Percentiles rank a stretch among this genome's conserved stretches.
Conservation (phyloP, 2,888 invertebrate species). For the Oeneis ivallda region DNA sequence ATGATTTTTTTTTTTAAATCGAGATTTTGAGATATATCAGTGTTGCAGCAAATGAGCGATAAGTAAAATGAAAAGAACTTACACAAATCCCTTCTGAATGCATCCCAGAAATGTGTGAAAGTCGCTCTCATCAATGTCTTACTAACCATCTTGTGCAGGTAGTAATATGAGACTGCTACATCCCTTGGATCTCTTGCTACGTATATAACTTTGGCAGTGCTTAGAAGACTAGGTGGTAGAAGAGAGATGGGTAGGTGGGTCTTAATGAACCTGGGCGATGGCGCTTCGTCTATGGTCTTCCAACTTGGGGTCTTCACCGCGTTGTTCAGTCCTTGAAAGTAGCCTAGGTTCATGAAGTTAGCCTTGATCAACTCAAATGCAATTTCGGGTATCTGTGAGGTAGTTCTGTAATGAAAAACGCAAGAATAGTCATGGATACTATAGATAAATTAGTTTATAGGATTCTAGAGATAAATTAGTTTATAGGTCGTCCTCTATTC, state of each 20-base stretch:
- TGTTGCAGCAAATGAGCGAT: not conserved
- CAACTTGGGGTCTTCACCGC: slow-evolving; percentile 63
- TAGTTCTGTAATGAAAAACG: slow-evolving; percentile 51
- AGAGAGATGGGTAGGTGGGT: slow-evolving; percentile 84
- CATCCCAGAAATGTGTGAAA: slow-evolving; percentile 82
- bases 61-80: slow-evolving; percentile 48
- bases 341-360: slow-evolving; percentile 68
- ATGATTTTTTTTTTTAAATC: too few relatives aligned
- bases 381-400: slow-evolving; percentile 64
- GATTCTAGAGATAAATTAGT: too few relatives aligned
- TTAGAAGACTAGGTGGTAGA: slow-evolving; percentile 75
- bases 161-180: slow-evolving; percentile 86
- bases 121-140: slow-evolving; percentile 75
- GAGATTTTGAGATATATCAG: too few relatives aligned
- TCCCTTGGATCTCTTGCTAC: slow-evolving; percentile 88
- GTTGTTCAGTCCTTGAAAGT: slow-evolving; percentile 66
- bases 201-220: slow-evolving; percentile 83
- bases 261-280: slow-evolving; percentile 83
- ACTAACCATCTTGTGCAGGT: slow-evolving; percentile 82
- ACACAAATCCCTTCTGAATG: slow-evolving; percentile 83
- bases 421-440: fast-evolving
- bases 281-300: slow-evolving; percentile 60
- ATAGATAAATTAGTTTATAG: too few relatives aligned
- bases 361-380: slow-evolving; percentile 64
- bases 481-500: too few relatives aligned